Percentiles rank a stretch among this genome's conserved stretches.
phyloP scores from a whole-genome alignment of 2,113 vertebrate genomes.

The Stercorarius parasiticus region DNA sequence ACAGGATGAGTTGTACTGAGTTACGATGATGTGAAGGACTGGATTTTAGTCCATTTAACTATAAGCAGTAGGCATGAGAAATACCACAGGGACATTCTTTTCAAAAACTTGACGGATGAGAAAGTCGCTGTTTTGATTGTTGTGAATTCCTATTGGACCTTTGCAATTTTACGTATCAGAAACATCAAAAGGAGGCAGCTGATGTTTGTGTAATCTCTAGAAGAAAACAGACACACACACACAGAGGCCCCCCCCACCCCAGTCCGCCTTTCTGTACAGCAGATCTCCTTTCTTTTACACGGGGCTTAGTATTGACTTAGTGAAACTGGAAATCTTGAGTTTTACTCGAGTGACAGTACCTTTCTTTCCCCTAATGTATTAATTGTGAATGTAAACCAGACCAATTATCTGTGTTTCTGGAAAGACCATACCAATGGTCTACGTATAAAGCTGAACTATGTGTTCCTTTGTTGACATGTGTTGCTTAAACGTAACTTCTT shows the following conservation, averaged over 20 bases:
- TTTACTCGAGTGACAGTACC: not conserved
- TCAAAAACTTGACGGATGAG: not conserved
- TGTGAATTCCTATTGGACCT: conserved; percentile 11
- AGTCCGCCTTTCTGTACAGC: not conserved
- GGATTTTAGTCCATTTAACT: conserved; percentile 9
- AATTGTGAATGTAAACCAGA: not conserved
- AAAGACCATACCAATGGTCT: not conserved
- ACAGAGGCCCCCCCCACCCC: no score
- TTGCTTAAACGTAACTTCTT: not conserved
- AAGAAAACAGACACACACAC: not conserved
- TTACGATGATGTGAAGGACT: not conserved
- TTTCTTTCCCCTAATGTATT: not conserved
- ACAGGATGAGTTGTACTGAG: conserved; percentile 36
- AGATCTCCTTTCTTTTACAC: not conserved
- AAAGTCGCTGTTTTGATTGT: not conserved
- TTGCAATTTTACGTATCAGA: not conserved
- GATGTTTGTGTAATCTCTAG: not conserved
- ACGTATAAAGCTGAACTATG: not conserved
- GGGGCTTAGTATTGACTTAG: not conserved
- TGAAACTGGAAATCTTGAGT: conserved; percentile 14
- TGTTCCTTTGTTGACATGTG: fast-evolving
- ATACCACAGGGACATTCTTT: not conserved
- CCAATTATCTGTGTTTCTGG: not conserved
- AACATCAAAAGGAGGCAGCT: not conserved
- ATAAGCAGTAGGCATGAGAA: not conserved